Evolutionary conservation across 2,888 invertebrate species (phyloP), one percentile per base, ranked within the genome.

Genomic region (Portevinia maculata): DNA sequence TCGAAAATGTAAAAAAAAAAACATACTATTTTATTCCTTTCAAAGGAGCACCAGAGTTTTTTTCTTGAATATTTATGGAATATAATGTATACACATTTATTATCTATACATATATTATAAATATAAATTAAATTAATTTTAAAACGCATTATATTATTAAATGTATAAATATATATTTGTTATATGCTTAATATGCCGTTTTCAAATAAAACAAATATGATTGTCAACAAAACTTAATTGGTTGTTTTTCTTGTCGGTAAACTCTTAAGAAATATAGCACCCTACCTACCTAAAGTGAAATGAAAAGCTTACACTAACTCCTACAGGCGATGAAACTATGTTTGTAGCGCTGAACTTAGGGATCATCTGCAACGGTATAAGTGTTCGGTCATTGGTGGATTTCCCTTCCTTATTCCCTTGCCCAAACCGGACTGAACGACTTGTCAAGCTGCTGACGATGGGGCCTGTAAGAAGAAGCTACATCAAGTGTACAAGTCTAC

Each of bases 61-160:
- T 81, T 76, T n/a, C n/a, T n/a, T 60, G 71, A 78, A 67, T 62
- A 67, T 83, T 83, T 78, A 78, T 67, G 41, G 41, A 73, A 83
- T 44, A 83, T 76, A 39, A n/a, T n/a, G n/a, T n/a, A n/a, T n/a
- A n/a, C n/a, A n/a, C n/a, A n/a, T n/a, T n/a, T n/a, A n/a, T n/a
- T 65, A 75, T 59, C 59, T 65, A 67, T 59, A 76, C 65, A 81
- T 52, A 65, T 37, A 67, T 44, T 57, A 67, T 44, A 62, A 64
- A 11, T 55, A 67, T 46, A 19, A 67, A 75, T 75, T 70, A 13
- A 70, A 64, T 9, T 11, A 50, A 39, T 57, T 79, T 83, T 71
- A 67, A 37, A 62, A n/a, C n/a, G 71, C 21, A 15, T 69, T n/a
- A 59, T 57, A 48, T 53, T 64, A 60, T 52, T 37, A 71, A n/a